These are phyloP conservation scores for Buceros bicornis DNA, from an alignment of 2,797 vertebrate genomes.

Conservation along the genomic window DNA sequence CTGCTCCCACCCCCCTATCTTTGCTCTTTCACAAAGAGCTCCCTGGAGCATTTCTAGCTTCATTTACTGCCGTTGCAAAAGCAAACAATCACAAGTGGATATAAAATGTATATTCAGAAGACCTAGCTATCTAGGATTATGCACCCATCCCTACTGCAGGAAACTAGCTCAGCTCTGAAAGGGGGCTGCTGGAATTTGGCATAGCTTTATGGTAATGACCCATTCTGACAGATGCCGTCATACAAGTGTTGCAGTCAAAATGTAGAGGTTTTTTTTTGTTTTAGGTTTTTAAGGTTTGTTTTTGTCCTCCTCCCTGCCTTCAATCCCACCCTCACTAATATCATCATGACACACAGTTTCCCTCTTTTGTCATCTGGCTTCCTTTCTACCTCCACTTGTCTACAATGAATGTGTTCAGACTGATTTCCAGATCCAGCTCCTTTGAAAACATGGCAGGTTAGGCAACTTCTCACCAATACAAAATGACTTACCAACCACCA, in stretches of 20 bases:
- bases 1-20: not conserved
- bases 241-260: not conserved
- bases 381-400: not conserved
- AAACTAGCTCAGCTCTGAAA: not conserved
- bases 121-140: not conserved
- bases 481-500: not conserved
- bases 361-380: not conserved
- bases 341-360: not conserved
- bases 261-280: not conserved
- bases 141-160: not conserved
- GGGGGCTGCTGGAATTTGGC: not conserved
- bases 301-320: not conserved
- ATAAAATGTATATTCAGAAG: constrained; percentile 8
- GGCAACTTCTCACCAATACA: not conserved
- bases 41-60: not conserved
- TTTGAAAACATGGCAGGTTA: not conserved
- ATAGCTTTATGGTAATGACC: not conserved
- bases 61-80: not conserved
- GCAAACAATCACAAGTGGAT: not conserved
- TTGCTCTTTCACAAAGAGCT: not conserved
- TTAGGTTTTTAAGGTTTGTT: not conserved
- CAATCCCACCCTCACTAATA: not conserved
- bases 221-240: not conserved
- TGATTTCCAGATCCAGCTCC: not conserved
- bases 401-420: not conserved